These are phyloP conservation scores for Drosophila hydei DNA, from an alignment of 1,140 invertebrate genomes.

Conservation along the genomic window DNA sequence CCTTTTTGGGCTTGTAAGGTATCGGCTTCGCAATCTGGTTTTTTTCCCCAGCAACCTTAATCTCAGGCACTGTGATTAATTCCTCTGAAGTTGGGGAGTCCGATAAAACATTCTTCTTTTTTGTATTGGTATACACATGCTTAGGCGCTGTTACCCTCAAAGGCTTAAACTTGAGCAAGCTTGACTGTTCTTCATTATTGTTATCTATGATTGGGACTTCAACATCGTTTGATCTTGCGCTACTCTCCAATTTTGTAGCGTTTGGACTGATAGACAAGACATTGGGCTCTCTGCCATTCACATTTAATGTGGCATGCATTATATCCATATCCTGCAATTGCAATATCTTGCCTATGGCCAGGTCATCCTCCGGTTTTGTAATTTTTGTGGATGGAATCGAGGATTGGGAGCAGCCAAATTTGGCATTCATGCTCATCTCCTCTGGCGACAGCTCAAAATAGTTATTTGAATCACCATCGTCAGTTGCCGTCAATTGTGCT, in stretches of 20 bases:
- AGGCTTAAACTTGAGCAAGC: neutral
- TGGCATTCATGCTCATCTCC: conserved; percentile 63
- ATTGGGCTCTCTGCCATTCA: conserved; percentile 51
- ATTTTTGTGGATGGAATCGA: neutral
- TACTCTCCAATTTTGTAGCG: conserved; percentile 40
- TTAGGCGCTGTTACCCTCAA: neutral
- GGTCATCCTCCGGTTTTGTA: conserved; percentile 30
- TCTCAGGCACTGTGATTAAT: neutral
- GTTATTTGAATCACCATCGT: conserved; percentile 39
- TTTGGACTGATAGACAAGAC: conserved; percentile 69
- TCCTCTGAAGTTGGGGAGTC: neutral
- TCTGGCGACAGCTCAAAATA: conserved; percentile 66
- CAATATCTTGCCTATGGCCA: conserved; percentile 66
- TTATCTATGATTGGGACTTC: neutral
- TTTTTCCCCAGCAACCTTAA: conserved; percentile 8
- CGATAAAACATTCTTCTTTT: neutral
- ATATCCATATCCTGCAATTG: conserved; percentile 65
- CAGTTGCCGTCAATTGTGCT: conserved; percentile 50
- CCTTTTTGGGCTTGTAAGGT: conserved; percentile 55
- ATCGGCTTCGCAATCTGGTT: conserved; percentile 6
- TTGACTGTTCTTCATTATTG: neutral
- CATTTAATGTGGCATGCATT: conserved; percentile 63
- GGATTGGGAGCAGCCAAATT: conserved; percentile 35
- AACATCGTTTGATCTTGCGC: neutral
- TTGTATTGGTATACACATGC: neutral